Evolutionary conservation across 2,888 invertebrate genomes (phyloP), one percentile per base, ranked within the genome.

Genomic region (Nemotelus pantherinus): DNA sequence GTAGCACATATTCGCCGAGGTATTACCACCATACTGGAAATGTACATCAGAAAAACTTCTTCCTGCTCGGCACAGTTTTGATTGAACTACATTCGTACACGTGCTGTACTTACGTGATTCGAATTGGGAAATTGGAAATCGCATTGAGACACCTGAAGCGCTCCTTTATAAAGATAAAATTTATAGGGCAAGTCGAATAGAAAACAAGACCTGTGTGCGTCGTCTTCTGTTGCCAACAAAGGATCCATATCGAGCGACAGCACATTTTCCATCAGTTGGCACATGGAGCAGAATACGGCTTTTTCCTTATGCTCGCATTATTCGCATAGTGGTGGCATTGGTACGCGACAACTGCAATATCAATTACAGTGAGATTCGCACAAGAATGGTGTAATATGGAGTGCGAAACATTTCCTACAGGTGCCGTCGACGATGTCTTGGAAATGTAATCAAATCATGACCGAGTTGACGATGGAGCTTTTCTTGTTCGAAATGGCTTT

Each of bases 41-140:
- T 41, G 63, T 43, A 41, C 39, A 9, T 5, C 63, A 1, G 25
- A 9, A 50, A 50, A 63, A 58, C 41, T 9, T 41, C 4, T 39
- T 63, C 63, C 63, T 63, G 25, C n/a, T 10, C 43, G 10, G 47
- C n/a, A 3, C 41, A 25, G 47, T 55, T 71, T 57, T 71, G 71
- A 71, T 71, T 71, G 71, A 53, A 68, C 43, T 3, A 7, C 41
- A 63, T 71, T 57, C 55, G 43, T 43, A 53, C 68, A 55, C 71
- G 53, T 43, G 71, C 55, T 67, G n/a, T 45, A 55, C 55, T 43
- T 71, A 71, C 71, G 71, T 71, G 71, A 43, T 6, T 7, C 71
- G 71, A 71, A 71, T 71, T 9, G 43, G 68, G 44, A 71, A 71
- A 71, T 55, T 71, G 55, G 55, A 71, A 55, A 53, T 57, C 10